Percentiles rank a stretch among this genome's conserved stretches.
These are phyloP conservation scores for Hippocampus guttulatus DNA, from an alignment of 2,113 vertebrate genomes.

Conservation along the genomic window DNA sequence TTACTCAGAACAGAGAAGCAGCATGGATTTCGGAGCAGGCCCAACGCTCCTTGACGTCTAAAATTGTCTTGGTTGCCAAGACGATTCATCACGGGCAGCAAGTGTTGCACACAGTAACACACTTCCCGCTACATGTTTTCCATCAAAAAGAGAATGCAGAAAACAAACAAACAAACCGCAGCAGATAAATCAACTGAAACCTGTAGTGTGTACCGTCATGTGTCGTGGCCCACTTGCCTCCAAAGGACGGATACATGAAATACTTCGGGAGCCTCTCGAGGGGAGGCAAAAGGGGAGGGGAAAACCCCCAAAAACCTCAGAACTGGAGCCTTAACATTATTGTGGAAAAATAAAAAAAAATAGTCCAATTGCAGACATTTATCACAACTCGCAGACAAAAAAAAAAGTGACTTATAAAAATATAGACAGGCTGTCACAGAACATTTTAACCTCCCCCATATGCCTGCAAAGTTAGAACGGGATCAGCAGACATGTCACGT, in stretches of 20 bases:
- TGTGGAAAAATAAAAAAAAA: conserved; percentile 47
- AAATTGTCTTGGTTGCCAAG: conserved; percentile 46
- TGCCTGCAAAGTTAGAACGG: conserved; percentile 30
- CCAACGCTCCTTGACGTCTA: conserved; percentile 48
- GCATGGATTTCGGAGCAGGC: conserved; percentile 45
- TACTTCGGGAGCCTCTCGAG: conserved; percentile 43
- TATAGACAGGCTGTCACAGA: conserved; percentile 34
- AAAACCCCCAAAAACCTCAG: conserved; percentile 45
- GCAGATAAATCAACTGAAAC: conserved; percentile 56
- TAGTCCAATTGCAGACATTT: conserved; percentile 58
- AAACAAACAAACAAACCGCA: conserved; percentile 32
- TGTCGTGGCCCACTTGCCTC: conserved; percentile 55
- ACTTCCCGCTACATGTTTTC: neutral
- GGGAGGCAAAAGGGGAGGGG: conserved; percentile 12
- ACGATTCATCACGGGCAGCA: conserved; percentile 57
- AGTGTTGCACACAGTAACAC: conserved; percentile 37
- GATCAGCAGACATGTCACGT: conserved; percentile 46
- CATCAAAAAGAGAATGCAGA: conserved; percentile 8
- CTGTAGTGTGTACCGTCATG: conserved; percentile 42
- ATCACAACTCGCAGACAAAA: conserved; percentile 45
- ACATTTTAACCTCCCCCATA: conserved; percentile 38
- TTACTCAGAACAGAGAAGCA: conserved; percentile 43
- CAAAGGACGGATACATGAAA: conserved; percentile 58
- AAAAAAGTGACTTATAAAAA: conserved; percentile 37
- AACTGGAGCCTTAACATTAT: conserved; percentile 53